Base-by-base conservation (phyloP, 1,140 invertebrate species). In the Nephotettix cincticeps region DNA sequence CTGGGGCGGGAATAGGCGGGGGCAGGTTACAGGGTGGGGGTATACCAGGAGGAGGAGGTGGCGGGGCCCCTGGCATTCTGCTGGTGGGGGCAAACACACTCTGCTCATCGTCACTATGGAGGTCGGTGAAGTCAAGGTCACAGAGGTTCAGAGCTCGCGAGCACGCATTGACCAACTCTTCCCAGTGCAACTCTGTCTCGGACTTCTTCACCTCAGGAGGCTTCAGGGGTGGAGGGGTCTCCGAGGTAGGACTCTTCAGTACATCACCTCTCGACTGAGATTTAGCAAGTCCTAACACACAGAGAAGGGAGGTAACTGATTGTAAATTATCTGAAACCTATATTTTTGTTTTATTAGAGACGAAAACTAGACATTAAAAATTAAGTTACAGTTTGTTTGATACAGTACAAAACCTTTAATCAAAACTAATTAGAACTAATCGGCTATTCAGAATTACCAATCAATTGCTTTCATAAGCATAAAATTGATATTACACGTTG, bases 111-210 rank as follows among this genome's bases (percentile, higher is more conserved):
- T 95, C 93, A 14, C 89, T 88, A 70, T 88, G 89, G 30, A 99
- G 84, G 82, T 98, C 96, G 0, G 94, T 96, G 78, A 99, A 99
- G 80, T 99, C 97, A 67, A 99, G 83, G 81, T 99, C 97, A 80
- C 97, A 98, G 13, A 99, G 88, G 75, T 91, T 89, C 54, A 99
- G 84, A 0, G 94, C 90, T 73, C 96, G 83, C 69, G 92, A 90
- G 68, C 96, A 81, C 72, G 89, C 90, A 30, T 90, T 89, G 25
- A 94, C 88, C 68, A 97, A 81, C 75, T 95, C 92, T 77, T 99
- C 96, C 97, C 97, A 99, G 76, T 96, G 93, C 0, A 97, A 82
- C 78, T 98, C 95, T 78, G 93, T 96, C 81, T 97, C 95, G 0
- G 94, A 94, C 80, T 95, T 94, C 82, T 94, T 94, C 1, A 88